Conservation (phyloP, 2,888 invertebrate species). For the Athrips mouffetella region DNA sequence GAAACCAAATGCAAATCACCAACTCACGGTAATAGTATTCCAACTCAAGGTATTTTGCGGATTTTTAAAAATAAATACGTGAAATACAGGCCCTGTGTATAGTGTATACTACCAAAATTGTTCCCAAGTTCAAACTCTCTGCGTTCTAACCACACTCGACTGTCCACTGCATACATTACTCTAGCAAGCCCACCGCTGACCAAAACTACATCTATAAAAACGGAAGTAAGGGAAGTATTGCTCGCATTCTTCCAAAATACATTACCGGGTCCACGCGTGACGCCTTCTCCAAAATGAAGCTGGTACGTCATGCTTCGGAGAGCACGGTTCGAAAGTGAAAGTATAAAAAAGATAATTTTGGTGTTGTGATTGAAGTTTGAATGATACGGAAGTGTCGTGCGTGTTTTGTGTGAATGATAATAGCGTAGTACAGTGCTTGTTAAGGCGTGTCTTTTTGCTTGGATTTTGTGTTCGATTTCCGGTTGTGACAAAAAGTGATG, state of each 20-base stretch:
- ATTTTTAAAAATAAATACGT: no score
- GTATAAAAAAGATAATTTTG: background rate
- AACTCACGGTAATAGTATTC: no score
- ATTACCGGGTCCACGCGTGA: slow-evolving; percentile 2
- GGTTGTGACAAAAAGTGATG: no score
- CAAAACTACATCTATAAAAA: slow-evolving; percentile 49
- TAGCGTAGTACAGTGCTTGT: background rate
- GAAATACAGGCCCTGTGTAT: no score
- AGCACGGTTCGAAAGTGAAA: slow-evolving; percentile 8
- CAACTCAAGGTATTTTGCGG: no score
- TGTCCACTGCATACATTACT: background rate
- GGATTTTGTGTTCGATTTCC: no score
- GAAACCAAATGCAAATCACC: no score
- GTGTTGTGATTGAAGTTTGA: background rate
- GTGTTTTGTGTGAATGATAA: background rate
- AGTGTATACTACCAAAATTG: no score
- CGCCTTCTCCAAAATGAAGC: slow-evolving; percentile 47
- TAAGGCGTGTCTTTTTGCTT: no score
- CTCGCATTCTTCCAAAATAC: slow-evolving; percentile 38
- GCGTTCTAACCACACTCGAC: slow-evolving; percentile 21
- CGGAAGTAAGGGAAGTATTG: slow-evolving; percentile 46
- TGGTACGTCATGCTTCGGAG: slow-evolving; percentile 47
- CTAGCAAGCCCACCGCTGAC: background rate
- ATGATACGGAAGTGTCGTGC: no score
- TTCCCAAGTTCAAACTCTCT: slow-evolving; percentile 20